Percentiles rank a stretch among this genome's conserved stretches.
phyloP scores from a whole-genome alignment of 2,888 invertebrate genomes.

The Cryptocheilus praepositus region DNA sequence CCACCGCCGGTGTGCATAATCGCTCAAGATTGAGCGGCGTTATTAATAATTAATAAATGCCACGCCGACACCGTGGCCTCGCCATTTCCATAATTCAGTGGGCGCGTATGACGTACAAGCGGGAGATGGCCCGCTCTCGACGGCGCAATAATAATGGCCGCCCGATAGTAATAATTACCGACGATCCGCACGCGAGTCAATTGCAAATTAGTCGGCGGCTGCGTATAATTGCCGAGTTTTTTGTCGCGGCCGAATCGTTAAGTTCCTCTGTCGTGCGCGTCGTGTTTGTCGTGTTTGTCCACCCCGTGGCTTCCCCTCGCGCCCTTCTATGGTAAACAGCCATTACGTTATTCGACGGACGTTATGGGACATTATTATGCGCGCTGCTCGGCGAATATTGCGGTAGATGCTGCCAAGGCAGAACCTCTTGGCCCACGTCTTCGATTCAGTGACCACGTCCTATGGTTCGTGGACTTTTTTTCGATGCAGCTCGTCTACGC shows the following conservation, averaged over 20 bases:
- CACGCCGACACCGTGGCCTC: slow-evolving; percentile 13
- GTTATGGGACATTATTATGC: slow-evolving; percentile 17
- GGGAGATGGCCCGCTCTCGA: slow-evolving; percentile 27
- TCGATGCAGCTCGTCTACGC: no score
- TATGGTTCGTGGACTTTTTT: no score
- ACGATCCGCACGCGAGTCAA: slow-evolving; percentile 51
- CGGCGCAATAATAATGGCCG: slow-evolving; percentile 24
- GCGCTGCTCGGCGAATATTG: not conserved
- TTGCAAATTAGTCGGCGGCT: slow-evolving; percentile 57
- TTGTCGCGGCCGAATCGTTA: slow-evolving; percentile 33
- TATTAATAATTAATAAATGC: slow-evolving; percentile 45
- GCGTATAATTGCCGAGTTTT: slow-evolving; percentile 52
- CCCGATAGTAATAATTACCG: slow-evolving; percentile 51
- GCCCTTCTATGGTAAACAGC: slow-evolving; percentile 39
- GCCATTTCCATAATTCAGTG: slow-evolving; percentile 44
- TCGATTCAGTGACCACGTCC: no score
- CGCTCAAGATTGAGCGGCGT: slow-evolving; percentile 26
- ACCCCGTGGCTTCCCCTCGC: not conserved
- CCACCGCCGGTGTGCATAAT: slow-evolving; percentile 13
- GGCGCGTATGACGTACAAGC: slow-evolving; percentile 3
- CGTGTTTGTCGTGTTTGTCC: no score
- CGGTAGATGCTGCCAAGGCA: no score
- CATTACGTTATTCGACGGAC: slow-evolving; percentile 29
- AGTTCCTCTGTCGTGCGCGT: slow-evolving; percentile 4
- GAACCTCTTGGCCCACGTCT: no score